Evolutionary conservation across 2,797 vertebrate species (phyloP), one percentile per base, ranked within the genome.

Genomic region (Microctenopoma stevenorrisi): DNA sequence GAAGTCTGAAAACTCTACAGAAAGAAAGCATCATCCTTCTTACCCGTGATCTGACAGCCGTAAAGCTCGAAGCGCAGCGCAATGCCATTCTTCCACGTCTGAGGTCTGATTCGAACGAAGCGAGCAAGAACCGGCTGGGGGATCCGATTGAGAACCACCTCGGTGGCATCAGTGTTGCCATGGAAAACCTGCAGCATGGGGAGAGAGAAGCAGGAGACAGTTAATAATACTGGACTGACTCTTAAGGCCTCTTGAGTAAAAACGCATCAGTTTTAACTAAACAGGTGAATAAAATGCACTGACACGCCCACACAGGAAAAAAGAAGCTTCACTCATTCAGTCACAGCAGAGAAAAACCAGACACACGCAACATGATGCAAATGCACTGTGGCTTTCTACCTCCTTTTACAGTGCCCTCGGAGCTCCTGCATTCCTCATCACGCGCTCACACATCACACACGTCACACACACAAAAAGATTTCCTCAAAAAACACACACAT

Each of bases 11-110:
- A 73, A 57, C 18, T 22, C 7, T 4, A 7, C 42, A 42, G 49
- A 48, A 43, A 48, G 40, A 65, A 14, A 57, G 2, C 26, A 60
- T 1, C 14, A 5, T 84, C 52, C 42, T 59, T 76, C 85, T 82
- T 72, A 99, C 98, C 97, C 3, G 97, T 98, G 73, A 98, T 98
- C 81, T 96, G 95, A 86, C 98, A 99, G 87, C 98, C 98, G 0
- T 97, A 99, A 5, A 99, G 94, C 84, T 99, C 98, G 15, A 99
- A 95, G 7, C 98, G 94, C 78, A 99, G 90, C 0, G 98, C 95
- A 0, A 99, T 98, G 84, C 98, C 98, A 0, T 94, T 96, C 79
- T 96, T 95, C 98, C 98, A 99, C 0, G 89, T 89, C 93, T 98
- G 98, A 1, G 98, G 98, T 63, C 96, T 92, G 78, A 99, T 95